phyloP scores from a whole-genome alignment of 2,888 invertebrate genomes.

The Saturnia pavonia region DNA sequence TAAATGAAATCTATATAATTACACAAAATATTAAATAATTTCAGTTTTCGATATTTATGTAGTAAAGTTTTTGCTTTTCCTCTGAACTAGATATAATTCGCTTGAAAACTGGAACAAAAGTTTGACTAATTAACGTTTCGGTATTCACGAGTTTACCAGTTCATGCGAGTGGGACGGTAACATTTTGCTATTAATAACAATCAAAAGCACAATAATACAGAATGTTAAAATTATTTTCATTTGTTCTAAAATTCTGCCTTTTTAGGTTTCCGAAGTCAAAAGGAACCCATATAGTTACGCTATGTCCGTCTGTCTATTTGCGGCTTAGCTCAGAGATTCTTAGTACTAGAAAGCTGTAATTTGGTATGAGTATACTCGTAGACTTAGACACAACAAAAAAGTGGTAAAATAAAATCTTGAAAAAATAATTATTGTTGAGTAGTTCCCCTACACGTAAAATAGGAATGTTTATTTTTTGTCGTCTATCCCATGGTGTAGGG shows the following conservation, averaged over 20 bases:
- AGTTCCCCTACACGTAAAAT: too few relatives aligned
- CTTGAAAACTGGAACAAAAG: constrained; percentile 45
- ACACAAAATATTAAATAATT: neutral
- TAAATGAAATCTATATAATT: neutral
- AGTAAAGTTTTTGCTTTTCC: constrained; percentile 22
- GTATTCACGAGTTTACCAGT: constrained; percentile 44
- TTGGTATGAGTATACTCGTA: too few relatives aligned
- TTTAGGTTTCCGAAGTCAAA: too few relatives aligned
- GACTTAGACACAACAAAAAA: too few relatives aligned
- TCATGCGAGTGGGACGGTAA: constrained; percentile 42
- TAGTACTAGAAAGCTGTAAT: too few relatives aligned
- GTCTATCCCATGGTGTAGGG: too few relatives aligned
- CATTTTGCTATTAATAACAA: constrained; percentile 11
- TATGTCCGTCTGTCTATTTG: too few relatives aligned
- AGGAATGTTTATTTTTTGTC: too few relatives aligned
- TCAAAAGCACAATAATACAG: neutral
- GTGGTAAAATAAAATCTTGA: too few relatives aligned
- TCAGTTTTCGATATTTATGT: constrained; percentile 8
- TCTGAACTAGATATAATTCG: constrained; percentile 9
- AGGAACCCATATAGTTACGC: too few relatives aligned
- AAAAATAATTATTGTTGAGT: too few relatives aligned
- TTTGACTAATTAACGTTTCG: constrained; percentile 60
- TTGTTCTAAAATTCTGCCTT: neutral
- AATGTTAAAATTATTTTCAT: neutral
- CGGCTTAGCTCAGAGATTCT: too few relatives aligned